These are phyloP conservation scores for Lasioglossum figueresi DNA, from an alignment of 2,888 invertebrate genomes.

Conservation along the genomic window DNA sequence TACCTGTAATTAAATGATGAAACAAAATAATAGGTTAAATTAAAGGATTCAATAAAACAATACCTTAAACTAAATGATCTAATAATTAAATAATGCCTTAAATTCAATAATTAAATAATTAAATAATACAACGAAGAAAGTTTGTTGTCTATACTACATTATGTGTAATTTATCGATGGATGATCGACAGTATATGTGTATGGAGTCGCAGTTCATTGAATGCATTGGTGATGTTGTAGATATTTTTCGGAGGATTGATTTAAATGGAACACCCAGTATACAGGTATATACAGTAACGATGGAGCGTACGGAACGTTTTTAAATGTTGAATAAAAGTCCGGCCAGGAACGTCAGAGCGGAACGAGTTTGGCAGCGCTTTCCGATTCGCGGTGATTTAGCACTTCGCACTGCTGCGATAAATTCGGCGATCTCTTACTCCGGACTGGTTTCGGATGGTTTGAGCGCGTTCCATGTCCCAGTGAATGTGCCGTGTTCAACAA, in stretches of 20 bases:
- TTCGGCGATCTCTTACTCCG: background rate
- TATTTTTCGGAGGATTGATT: background rate
- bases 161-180: too few relatives aligned
- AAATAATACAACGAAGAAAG: too few relatives aligned
- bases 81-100: too few relatives aligned
- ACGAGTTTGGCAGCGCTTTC: background rate
- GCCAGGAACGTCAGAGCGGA: background rate
- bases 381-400: background rate
- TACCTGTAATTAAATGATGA: too few relatives aligned
- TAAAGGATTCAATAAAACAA: too few relatives aligned
- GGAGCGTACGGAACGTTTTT: background rate
- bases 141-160: too few relatives aligned
- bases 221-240: too few relatives aligned
- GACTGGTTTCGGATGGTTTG: background rate
- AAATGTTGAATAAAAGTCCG: constrained; percentile 6
- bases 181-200: too few relatives aligned
- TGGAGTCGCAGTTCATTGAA: too few relatives aligned
- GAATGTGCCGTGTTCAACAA: background rate
- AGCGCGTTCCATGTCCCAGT: background rate
- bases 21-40: too few relatives aligned
- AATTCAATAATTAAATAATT: too few relatives aligned
- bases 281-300: background rate
- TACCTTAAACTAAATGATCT: too few relatives aligned
- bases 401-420: background rate
- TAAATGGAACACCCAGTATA: background rate